Conservation (phyloP, 2,113 vertebrate species). For the Prochilodus magdalenae region DNA sequence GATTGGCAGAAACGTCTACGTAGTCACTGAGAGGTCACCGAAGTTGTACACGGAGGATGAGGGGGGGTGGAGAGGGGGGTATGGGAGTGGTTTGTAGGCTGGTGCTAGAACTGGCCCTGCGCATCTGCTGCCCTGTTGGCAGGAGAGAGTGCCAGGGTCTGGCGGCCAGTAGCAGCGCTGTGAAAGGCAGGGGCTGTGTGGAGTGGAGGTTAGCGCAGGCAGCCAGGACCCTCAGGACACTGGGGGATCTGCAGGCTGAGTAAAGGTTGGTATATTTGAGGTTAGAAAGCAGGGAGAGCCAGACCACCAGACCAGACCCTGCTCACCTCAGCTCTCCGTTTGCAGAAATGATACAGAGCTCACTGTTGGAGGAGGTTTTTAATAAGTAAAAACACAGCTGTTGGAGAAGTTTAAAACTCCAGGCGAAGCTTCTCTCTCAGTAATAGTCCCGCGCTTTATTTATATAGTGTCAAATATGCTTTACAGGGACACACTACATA, state of each 20-base stretch:
- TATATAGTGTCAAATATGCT: too few species aligned
- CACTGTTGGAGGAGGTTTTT: not conserved
- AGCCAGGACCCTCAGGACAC: slow-evolving; percentile 38
- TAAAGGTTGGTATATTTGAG: slow-evolving; percentile 27
- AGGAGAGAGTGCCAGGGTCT: slow-evolving; percentile 20
- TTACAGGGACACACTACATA: too few species aligned
- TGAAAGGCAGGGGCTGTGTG: slow-evolving; percentile 11
- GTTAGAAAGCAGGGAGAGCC: not conserved
- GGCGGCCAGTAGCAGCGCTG: not conserved
- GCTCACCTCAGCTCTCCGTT: not conserved
- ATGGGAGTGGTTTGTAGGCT: not conserved
- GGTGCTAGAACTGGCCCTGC: slow-evolving; percentile 14
- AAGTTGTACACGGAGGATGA: not conserved
- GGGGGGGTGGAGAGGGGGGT: not conserved
- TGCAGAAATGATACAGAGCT: slow-evolving; percentile 6
- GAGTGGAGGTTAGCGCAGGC: slow-evolving; percentile 28
- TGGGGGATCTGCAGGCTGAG: slow-evolving; percentile 26
- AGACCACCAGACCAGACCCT: slow-evolving; percentile 5
- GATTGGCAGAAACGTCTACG: slow-evolving; percentile 29
- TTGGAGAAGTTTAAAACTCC: not conserved
- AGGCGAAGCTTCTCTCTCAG: not conserved
- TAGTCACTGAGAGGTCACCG: not conserved
- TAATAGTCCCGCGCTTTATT: not conserved
- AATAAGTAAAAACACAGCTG: slow-evolving; percentile 7
- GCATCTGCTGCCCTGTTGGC: slow-evolving; percentile 33